Percentiles rank a stretch among this genome's conserved stretches.
phyloP scores from a whole-genome alignment of 35 echinoderm and acorn worm species.

The Apostichopus japonicus region DNA sequence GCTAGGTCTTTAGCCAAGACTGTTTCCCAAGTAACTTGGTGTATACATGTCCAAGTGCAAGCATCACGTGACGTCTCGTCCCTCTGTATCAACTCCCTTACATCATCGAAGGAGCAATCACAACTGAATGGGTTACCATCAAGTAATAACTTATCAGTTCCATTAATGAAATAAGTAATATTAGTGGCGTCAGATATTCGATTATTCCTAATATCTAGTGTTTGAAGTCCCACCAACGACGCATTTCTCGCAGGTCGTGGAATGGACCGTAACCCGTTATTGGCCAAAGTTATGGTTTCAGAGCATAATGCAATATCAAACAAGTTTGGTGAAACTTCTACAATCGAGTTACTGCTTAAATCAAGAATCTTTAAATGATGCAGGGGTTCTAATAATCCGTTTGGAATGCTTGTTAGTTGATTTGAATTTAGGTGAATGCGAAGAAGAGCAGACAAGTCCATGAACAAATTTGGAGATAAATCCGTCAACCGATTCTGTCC shows the following conservation, averaged over 20 bases:
- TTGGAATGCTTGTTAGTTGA: background rate
- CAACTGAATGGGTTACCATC: slow-evolving; percentile 16
- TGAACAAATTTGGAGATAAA: background rate
- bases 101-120: slow-evolving; percentile 22
- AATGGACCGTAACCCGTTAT: slow-evolving; percentile 21
- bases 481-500: background rate
- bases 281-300: background rate
- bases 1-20: slow-evolving; percentile 13
- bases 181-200: slow-evolving; percentile 19
- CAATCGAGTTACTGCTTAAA: slow-evolving; percentile 19
- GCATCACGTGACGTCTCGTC: background rate
- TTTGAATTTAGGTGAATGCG: slow-evolving; percentile 21
- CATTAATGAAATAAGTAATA: background rate
- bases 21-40: background rate
- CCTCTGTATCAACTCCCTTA: background rate
- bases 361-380: background rate
- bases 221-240: background rate
- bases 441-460: background rate
- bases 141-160: slow-evolving; percentile 29
- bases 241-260: background rate
- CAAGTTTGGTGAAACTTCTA: background rate
- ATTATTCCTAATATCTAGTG: slow-evolving; percentile 29
- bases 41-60: background rate
- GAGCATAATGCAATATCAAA: background rate
- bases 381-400: background rate